Percentiles rank a stretch among this genome's conserved stretches.
Conservation (phyloP, 2,113 vertebrate species). For the Myiopsitta monachus region DNA sequence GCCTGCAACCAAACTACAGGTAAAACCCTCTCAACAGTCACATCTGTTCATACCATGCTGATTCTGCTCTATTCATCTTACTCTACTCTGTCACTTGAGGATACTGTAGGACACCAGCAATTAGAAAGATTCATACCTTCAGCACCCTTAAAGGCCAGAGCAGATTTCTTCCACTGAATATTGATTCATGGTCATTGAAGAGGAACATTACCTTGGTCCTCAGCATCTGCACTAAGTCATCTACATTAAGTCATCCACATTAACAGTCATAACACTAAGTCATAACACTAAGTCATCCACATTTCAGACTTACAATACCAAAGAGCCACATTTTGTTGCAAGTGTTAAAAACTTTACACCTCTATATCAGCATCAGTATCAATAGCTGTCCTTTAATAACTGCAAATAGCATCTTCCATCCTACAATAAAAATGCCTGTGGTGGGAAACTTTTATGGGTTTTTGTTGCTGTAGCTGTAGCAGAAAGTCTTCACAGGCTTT, state of each 20-base stretch:
- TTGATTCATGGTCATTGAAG: accelerated
- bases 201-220: not conserved
- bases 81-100: not conserved
- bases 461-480: too few species aligned
- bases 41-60: not conserved
- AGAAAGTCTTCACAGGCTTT: too few species aligned
- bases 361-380: not conserved
- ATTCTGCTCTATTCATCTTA: not conserved
- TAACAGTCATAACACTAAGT: too few species aligned
- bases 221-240: not conserved
- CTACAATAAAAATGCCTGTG: not conserved
- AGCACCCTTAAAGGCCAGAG: not conserved
- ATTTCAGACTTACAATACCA: not conserved
- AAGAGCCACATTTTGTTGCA: not conserved
- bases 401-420: not conserved
- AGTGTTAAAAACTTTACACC: not conserved
- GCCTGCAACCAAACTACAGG: not conserved
- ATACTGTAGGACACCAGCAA: not conserved
- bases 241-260: not conserved
- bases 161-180: not conserved
- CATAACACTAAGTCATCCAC: not conserved
- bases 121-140: not conserved
- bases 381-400: not conserved
- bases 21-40: not conserved
- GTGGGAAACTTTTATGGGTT: too few species aligned